Conservation (phyloP, 2,113 vertebrate species). For the Clarias batrachus region DNA sequence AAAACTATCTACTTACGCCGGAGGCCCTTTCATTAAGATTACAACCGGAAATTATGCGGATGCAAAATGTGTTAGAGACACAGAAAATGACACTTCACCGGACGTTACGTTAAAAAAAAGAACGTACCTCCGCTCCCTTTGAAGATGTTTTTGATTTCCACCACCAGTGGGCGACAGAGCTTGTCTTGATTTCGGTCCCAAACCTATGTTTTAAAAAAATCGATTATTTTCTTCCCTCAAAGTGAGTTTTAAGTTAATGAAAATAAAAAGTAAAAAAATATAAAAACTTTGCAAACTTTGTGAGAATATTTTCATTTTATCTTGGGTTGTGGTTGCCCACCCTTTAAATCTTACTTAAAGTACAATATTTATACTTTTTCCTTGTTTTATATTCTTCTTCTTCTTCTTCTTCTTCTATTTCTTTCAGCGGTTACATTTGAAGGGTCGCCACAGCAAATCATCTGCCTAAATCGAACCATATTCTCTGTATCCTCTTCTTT, state of each 20-base stretch:
- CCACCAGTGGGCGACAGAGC: slow-evolving; percentile 2
- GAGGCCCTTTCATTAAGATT: not conserved
- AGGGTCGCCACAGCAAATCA: too few species aligned
- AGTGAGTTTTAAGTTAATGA: not conserved
- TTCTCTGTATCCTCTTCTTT: too few species aligned
- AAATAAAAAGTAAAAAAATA: not conserved
- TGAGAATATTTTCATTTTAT: not conserved
- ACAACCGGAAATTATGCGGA: not conserved
- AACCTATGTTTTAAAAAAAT: not conserved
- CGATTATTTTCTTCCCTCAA: not conserved
- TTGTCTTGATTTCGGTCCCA: not conserved
- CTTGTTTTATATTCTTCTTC: too few species aligned
- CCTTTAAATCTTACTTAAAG: too few species aligned
- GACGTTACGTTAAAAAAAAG: not conserved
- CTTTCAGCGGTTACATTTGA: too few species aligned
- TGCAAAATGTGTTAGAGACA: not conserved
- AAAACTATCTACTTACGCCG: not conserved
- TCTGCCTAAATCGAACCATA: too few species aligned
- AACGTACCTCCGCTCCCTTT: not conserved
- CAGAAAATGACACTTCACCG: not conserved
- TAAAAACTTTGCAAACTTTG: not conserved
- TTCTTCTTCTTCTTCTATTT: too few species aligned
- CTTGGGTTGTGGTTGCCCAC: not conserved
- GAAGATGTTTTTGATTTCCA: not conserved
- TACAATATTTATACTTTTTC: too few species aligned